These are phyloP conservation scores for Brachyalestes nurse DNA, from an alignment of 2,797 vertebrate species.

Conservation along the genomic window DNA sequence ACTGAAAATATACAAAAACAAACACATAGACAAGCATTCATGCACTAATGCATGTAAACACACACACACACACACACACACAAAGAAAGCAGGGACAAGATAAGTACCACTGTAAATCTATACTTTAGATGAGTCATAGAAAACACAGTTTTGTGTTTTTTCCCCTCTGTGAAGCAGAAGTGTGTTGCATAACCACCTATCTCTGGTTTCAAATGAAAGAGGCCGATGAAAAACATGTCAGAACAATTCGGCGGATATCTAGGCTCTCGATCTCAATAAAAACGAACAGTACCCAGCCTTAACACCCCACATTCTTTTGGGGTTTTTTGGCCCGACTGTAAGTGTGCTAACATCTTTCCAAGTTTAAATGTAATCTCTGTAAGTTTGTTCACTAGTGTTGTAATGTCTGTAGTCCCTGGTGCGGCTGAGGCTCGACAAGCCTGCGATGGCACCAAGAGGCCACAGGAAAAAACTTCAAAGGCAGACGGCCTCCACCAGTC, in stretches of 20 bases:
- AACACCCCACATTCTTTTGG: background rate
- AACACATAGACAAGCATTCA: background rate
- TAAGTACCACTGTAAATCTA: background rate
- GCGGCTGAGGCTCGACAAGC: background rate
- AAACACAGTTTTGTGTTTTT: background rate
- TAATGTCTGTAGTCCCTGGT: background rate
- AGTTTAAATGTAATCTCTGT: background rate
- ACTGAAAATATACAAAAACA: background rate
- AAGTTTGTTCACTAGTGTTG: background rate
- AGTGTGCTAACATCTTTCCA: background rate
- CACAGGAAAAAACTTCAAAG: constrained; percentile 37
- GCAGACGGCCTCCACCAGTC: constrained; percentile 10
- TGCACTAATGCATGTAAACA: background rate
- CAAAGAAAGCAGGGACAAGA: background rate
- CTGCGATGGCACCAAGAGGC: constrained; percentile 6
- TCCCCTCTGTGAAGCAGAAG: background rate
- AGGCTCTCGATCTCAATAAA: background rate
- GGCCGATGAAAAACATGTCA: background rate
- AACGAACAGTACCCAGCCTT: background rate
- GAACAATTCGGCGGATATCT: constrained; percentile 6
- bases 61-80: background rate
- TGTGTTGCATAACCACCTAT: constrained; percentile 10
- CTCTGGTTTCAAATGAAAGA: background rate
- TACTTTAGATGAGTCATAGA: constrained; percentile 2
- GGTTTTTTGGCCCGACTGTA: background rate